Evolutionary conservation across 2,888 invertebrate genomes (phyloP), one percentile per base, ranked within the genome.

Genomic region (Actias luna): DNA sequence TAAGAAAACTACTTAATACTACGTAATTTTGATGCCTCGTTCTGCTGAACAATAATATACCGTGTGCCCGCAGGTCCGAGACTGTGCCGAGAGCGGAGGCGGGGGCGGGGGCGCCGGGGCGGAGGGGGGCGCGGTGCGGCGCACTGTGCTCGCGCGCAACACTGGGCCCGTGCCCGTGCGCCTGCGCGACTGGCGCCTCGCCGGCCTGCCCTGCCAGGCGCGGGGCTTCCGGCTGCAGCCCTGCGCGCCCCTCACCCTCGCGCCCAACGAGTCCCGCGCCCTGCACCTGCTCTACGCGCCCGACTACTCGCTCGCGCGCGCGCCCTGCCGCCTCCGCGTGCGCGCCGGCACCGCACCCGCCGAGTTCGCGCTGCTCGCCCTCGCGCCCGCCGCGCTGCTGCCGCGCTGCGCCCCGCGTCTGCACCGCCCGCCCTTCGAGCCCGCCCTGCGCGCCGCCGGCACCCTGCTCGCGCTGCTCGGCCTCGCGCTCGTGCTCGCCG

Each of bases 91-190:
- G 14, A 98, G 52, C 64, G 65, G 63, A 66, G 98, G 52, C 64
- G 65, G 63, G 66, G 65, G 64, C 36, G 96, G 7, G n/a, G 98
- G 98, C 85, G 72, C 63, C 12, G 98, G 46, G 65, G 65, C 63
- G 35, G 96, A 7, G 66, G 65, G 63, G 35, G 96, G 7, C 65
- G 10, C 94, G 95, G 98, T 88, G 77, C 75, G 46, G 97, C 78
- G 80, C 73, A 67, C 72, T 52, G 62, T 80, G 64, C 0, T 66
- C 95, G 12, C 78, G 27, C 94, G 96, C 72, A 99, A 99, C 92
- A 96, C 96, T n/a, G 99, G 99, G 1, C 96, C 96, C 79, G 94
- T 98, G 70, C 95, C 96, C n/a, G 95, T 99, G 76, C 94, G 94
- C 70, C 94, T 98, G 68, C 83, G 82, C 71, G 84, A 74, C 60